phyloP scores from a whole-genome alignment of 2,888 invertebrate genomes.

The Melolontha melolontha region DNA sequence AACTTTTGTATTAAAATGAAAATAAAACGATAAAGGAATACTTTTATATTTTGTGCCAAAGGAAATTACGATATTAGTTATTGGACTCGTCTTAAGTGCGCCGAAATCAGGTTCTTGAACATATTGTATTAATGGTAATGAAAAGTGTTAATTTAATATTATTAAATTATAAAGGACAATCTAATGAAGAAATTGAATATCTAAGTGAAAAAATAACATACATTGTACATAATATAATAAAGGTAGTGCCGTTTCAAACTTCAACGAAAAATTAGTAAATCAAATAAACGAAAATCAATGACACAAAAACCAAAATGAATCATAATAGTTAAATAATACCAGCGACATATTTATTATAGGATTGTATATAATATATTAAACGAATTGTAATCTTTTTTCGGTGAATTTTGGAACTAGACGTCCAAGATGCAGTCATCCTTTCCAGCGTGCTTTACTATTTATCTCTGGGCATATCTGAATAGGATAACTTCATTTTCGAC shows the following conservation, averaged over 20 bases:
- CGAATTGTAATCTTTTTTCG: constrained; percentile 55
- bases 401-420: constrained; percentile 61
- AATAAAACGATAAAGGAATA: constrained; percentile 10
- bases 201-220: constrained; percentile 9
- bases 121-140: neutral
- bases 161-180: constrained; percentile 39
- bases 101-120: constrained; percentile 23
- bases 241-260: constrained; percentile 61
- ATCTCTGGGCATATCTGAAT: constrained; percentile 16
- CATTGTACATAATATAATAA: constrained; percentile 39
- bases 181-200: constrained; percentile 26
- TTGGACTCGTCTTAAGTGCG: constrained; percentile 22
- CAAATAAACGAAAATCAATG: constrained; percentile 12
- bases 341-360: constrained; percentile 47
- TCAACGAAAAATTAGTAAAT: constrained; percentile 60
- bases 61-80: constrained; percentile 2
- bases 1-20: constrained; percentile 29
- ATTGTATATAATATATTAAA: constrained; percentile 48
- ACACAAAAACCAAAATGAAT: constrained; percentile 39
- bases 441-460: constrained; percentile 4
- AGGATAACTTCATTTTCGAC: constrained; percentile 47
- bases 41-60: constrained; percentile 48
- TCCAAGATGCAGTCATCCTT: constrained; percentile 23
- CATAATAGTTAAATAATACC: constrained; percentile 36
- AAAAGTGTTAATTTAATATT: constrained; percentile 21